Evolutionary conservation across 2,797 vertebrate genomes (phyloP), one percentile per base, ranked within the genome.

Genomic region (Microcaecilia unicolor): DNA sequence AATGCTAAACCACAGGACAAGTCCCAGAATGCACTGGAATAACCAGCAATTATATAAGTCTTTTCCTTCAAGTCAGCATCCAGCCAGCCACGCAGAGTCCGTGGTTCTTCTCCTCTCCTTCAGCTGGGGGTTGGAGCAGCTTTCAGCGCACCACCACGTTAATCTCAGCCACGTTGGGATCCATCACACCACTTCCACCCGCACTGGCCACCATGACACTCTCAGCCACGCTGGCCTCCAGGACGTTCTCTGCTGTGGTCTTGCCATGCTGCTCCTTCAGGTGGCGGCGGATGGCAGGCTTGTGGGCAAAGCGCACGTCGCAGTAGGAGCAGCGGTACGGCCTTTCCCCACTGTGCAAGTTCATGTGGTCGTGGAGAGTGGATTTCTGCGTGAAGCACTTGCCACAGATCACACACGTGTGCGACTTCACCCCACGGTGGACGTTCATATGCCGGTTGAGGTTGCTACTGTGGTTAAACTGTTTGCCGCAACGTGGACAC

Each of bases 361-460:
- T 97, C 84, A 97, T 88, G 83, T 97, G 93, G 63, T 96, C 93
- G 19, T 90, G 91, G 20, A 97, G 85, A 0, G 93, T 94, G 31
- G 92, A 93, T 25, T 95, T 95, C 53, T 97, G 93, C 0, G 93
- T 97, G 76, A 97, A 97, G 23, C 88, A 91, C 77, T 95, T 94
- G 24, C 89, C 90, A 52, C 93, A 97, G 21, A 97, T 76, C 5
- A 83, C 88, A 60, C 93, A 97, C 29, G 84, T 85, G 74, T 97
- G 91, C 2, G 88, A 81, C 29, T 94, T 95, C 3, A 84, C 76
- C 0, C 89, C 87, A 0, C 90, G 72, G 74, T 97, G 93, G 14
- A 93, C 87, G 12, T 87, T 86, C 90, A 96, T 91, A 81, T 97
- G 93, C 1, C 91, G 80, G 47, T 83, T 92, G 41, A 97, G 87